Conservation (phyloP, 2,113 vertebrate species). For the Scalopus aquaticus region DNA sequence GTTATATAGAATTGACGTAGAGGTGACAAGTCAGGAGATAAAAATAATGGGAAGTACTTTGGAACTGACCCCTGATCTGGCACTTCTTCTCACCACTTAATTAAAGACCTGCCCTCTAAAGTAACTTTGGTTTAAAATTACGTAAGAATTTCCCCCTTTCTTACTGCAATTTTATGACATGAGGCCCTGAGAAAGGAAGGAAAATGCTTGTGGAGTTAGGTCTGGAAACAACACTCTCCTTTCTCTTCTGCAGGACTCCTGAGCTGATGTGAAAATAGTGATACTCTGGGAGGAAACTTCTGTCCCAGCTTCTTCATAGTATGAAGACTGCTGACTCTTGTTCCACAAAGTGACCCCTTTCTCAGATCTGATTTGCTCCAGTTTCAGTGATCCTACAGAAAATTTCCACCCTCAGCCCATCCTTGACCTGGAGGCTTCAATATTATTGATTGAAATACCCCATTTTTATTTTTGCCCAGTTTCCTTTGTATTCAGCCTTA, state of each 20-base stretch:
- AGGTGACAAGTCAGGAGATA: neutral
- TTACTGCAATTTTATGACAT: fast-evolving
- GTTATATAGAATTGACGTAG: neutral
- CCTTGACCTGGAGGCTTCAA: neutral
- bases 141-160: neutral
- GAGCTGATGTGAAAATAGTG: neutral
- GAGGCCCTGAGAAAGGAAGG: fast-evolving
- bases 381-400: neutral
- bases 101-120: neutral
- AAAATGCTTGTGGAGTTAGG: neutral
- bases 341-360: fast-evolving
- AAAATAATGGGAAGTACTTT: neutral
- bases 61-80: neutral
- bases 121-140: fast-evolving
- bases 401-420: fast-evolving
- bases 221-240: neutral
- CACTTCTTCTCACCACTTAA: neutral
- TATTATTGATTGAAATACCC: fast-evolving
- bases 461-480: neutral
- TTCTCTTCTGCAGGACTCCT: slow-evolving; percentile 48
- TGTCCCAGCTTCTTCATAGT: neutral
- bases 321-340: neutral
- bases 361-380: too few species aligned
- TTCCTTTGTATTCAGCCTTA: neutral
- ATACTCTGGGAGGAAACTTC: neutral